Evolutionary conservation across 2,113 vertebrate species (phyloP), one percentile per base, ranked within the genome.

Genomic region (Diadophis punctatus): DNA sequence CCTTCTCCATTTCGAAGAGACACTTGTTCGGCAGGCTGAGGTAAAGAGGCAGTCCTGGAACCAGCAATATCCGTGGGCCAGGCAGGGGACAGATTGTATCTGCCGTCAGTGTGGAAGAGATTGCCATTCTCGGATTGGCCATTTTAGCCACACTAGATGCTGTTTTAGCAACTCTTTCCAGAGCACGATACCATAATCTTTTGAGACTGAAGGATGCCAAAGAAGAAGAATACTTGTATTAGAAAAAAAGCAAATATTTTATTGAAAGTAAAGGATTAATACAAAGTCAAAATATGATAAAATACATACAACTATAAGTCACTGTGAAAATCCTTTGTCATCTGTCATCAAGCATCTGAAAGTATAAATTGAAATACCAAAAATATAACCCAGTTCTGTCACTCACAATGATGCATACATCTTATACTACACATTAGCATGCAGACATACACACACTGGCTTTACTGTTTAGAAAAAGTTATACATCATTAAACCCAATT

Each of bases 261-360:
- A 48, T 58, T 25, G 46, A 25, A 51, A n/a, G 11, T 60, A 39
- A 80, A 56, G 56, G 51, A 91, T 94, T 55, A 90, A 1, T 74
- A 9, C 27, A 84, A 49, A 63, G 7, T 39, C 87, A 30, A 58
- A 92, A 86, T 18, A 63, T n/a, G 86, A 51, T 89, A 93, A 39
- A 27, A n/a, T 23, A 74, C 30, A 39, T 80, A 39, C 34, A 80
- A 22, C 34, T 80, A 39, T 80, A 56, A 92, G 48, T 89, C 39
- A 91, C 56, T 89, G 85, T 53, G 48, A 49, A n/a, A 91, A 89
- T 86, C 48, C 87, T 91, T 91, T 89, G 18, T 85, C 87, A 91
- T n/a, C 93, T 89, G 87, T 91, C 90, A 68, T 56, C 85, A 93
- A 94, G 94, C 11, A 12, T 91, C 84, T 8, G n/a, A 18, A 84